Evolutionary conservation across 2,888 invertebrate species (phyloP).

Genomic region (Hybos culiciformis): DNA sequence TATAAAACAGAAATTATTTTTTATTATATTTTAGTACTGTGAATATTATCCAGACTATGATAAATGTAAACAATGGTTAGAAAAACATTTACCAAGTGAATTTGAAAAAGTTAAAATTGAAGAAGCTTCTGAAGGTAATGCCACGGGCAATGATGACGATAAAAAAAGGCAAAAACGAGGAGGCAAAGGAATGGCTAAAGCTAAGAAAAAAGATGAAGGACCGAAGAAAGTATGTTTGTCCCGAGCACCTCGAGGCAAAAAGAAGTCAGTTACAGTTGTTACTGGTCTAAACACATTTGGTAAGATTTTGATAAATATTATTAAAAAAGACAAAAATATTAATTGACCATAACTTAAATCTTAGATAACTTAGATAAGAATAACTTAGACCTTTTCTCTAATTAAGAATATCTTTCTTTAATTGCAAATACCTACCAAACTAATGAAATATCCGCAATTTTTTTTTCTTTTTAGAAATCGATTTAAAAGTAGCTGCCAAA

Average conservation of each 20-base stretch:
- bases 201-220: conserved; percentile 86
- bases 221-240: conserved; percentile 76
- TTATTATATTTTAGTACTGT: conserved; percentile 83
- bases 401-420: too few relatives aligned
- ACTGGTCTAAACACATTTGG: conserved; percentile 91
- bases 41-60: conserved; percentile 97
- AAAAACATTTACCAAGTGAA: conserved; percentile 83
- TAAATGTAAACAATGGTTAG: conserved; percentile 93
- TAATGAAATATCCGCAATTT: too few relatives aligned
- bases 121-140: conserved; percentile 36
- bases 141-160: conserved; percentile 72
- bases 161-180: conserved; percentile 94
- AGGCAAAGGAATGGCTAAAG: conserved; percentile 89
- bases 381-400: too few relatives aligned
- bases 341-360: too few relatives aligned
- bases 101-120: conserved; percentile 71
- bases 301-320: conserved; percentile 28
- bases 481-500: conserved; percentile 94
- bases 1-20: too few relatives aligned
- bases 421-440: too few relatives aligned
- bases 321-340: too few relatives aligned
- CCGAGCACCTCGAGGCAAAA: conserved; percentile 89
- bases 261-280: conserved; percentile 96
- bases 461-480: conserved; percentile 56
- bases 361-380: too few relatives aligned